Conservation (phyloP, 2,888 invertebrate genomes). For the Tenthredo amoena region DNA sequence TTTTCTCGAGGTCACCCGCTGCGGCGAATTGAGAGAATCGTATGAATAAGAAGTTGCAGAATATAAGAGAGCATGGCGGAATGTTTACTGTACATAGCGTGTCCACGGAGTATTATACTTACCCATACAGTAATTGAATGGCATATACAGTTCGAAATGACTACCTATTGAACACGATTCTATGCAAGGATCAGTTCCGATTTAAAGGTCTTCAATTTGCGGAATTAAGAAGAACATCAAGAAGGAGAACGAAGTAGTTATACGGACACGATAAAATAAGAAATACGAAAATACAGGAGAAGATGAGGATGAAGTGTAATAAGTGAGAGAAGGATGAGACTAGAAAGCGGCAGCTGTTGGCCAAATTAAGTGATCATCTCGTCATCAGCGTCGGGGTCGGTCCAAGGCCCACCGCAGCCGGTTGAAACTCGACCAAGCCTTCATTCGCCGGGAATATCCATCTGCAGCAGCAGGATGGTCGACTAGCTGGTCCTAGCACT, state of each 20-base stretch:
- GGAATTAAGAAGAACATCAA: conserved; percentile 65
- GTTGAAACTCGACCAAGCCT: conserved; percentile 39
- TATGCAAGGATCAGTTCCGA: conserved; percentile 18
- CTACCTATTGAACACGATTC: conserved; percentile 21
- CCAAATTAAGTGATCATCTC: conserved; percentile 78
- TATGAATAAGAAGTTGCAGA: background rate
- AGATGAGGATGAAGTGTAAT: conserved; percentile 35
- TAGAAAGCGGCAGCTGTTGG: conserved; percentile 75
- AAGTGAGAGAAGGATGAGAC: conserved; percentile 41
- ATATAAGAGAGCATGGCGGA: background rate
- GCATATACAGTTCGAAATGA: conserved; percentile 4
- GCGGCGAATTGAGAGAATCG: background rate
- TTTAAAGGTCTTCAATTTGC: conserved; percentile 70
- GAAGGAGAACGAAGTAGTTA: background rate
- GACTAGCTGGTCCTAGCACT: conserved; percentile 50
- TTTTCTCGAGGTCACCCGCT: background rate
- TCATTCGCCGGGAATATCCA: conserved; percentile 30
- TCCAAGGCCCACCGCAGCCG: conserved; percentile 44
- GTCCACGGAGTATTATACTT: conserved; percentile 11
- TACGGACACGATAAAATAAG: background rate
- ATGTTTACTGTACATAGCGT: conserved; percentile 26
- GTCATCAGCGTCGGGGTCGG: conserved; percentile 67
- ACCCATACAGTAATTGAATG: conserved; percentile 30
- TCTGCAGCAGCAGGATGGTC: conserved; percentile 9
- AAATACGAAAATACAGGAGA: background rate